Evolutionary conservation across 2,888 invertebrate species (phyloP).

Genomic region (Melieria omissa): DNA sequence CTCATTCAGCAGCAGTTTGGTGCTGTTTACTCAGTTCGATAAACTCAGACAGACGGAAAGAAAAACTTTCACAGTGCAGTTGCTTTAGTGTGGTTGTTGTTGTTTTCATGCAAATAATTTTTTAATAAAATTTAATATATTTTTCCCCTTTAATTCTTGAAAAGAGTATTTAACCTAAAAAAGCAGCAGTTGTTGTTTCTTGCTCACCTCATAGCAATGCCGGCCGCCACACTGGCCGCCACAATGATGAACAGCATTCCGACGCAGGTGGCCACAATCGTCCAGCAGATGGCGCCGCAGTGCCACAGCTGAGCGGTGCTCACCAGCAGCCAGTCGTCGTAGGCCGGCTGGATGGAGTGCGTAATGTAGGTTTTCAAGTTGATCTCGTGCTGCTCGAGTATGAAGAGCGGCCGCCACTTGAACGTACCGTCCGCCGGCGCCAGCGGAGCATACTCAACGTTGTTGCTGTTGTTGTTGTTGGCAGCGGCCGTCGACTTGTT

Average conservation of each 20-base stretch:
- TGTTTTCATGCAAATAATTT: too few relatives aligned
- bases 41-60: too few relatives aligned
- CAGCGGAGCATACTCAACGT: slow-evolving; percentile 5
- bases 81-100: too few relatives aligned
- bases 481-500: neutral
- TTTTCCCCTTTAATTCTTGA: too few relatives aligned
- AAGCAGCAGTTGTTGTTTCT: neutral
- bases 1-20: too few relatives aligned
- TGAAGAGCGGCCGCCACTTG: slow-evolving; percentile 65
- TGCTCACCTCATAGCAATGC: slow-evolving; percentile 64
- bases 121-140: too few relatives aligned
- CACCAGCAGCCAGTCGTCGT: slow-evolving; percentile 65
- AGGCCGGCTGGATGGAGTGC: slow-evolving; percentile 65
- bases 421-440: slow-evolving; percentile 39
- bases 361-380: slow-evolving; percentile 59
- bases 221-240: slow-evolving; percentile 62
- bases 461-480: slow-evolving; percentile 17
- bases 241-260: slow-evolving; percentile 59
- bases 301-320: slow-evolving; percentile 60
- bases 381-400: slow-evolving; percentile 62
- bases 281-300: slow-evolving; percentile 65
- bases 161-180: too few relatives aligned
- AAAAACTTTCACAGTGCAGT: too few relatives aligned
- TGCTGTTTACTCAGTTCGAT: too few relatives aligned
- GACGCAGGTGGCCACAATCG: slow-evolving; percentile 61